Evolutionary conservation across 2,113 vertebrate species (phyloP).

Genomic region (Protobothrops flavoviridis): DNA sequence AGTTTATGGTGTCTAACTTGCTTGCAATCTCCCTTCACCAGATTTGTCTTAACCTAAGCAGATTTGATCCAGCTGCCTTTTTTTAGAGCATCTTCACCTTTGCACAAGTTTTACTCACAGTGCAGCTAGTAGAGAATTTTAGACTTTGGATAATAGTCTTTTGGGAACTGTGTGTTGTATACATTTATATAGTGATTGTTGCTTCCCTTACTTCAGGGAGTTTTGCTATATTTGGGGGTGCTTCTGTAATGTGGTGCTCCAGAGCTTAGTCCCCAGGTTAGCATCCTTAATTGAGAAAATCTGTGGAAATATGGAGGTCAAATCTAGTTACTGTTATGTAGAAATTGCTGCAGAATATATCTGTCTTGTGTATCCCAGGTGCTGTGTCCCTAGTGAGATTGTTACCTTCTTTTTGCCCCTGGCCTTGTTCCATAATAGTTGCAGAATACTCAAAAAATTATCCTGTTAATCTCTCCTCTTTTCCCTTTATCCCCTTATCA

Average conservation of each 20-base stretch:
- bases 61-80: constrained; percentile 13
- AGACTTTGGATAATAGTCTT: not conserved
- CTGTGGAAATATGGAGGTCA: fast-evolving
- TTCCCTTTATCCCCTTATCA: not conserved
- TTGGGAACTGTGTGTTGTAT: not conserved
- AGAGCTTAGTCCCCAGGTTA: not conserved
- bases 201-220: not conserved
- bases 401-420: not conserved
- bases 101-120: not conserved
- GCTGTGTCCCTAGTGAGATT: not conserved
- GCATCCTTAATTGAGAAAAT: not conserved
- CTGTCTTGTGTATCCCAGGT: not conserved
- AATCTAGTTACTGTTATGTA: constrained; percentile 1
- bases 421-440: not conserved
- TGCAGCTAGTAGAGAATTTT: not conserved
- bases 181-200: not conserved
- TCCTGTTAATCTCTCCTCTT: not conserved
- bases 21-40: not conserved
- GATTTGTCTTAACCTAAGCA: constrained; percentile 13
- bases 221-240: not conserved
- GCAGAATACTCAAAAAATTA: not conserved
- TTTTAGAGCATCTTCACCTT: not conserved
- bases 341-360: not conserved
- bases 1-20: not conserved
- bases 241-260: not conserved